These are phyloP conservation scores for Syrrhaptes paradoxus DNA, from an alignment of 2,113 vertebrate genomes.

Conservation along the genomic window DNA sequence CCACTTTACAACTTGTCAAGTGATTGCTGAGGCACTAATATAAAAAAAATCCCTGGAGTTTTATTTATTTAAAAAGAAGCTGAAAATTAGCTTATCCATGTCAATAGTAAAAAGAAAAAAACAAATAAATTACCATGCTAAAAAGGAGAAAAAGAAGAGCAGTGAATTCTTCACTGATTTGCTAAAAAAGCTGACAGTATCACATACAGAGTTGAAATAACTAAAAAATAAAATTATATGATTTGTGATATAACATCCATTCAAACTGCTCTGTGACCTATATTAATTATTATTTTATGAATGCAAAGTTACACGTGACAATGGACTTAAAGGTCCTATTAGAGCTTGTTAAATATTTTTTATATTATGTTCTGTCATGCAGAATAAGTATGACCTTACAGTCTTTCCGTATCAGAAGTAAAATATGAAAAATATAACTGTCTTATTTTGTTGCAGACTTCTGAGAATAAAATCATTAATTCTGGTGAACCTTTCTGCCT, in stretches of 20 bases:
- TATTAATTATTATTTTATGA: background rate
- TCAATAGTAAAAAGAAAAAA: background rate
- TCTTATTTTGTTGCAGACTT: background rate
- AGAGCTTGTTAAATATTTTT: background rate
- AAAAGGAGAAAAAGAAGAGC: background rate
- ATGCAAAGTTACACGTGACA: background rate
- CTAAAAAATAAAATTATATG: background rate
- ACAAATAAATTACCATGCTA: background rate
- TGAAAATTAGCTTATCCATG: background rate
- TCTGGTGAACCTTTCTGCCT: background rate
- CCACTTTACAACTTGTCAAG: constrained; percentile 24
- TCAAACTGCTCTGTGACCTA: background rate
- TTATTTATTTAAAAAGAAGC: background rate
- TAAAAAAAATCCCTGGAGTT: background rate
- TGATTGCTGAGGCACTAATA: background rate
- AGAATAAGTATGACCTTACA: background rate
- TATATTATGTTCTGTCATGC: background rate
- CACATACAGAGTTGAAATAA: background rate
- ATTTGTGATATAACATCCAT: background rate
- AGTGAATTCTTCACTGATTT: background rate
- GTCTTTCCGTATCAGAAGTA: background rate
- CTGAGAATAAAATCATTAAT: background rate
- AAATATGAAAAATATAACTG: background rate
- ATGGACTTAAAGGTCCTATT: background rate
- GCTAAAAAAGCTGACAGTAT: background rate